phyloP scores from a whole-genome alignment of 2,888 invertebrate genomes.

The Deilephila elpenor region DNA sequence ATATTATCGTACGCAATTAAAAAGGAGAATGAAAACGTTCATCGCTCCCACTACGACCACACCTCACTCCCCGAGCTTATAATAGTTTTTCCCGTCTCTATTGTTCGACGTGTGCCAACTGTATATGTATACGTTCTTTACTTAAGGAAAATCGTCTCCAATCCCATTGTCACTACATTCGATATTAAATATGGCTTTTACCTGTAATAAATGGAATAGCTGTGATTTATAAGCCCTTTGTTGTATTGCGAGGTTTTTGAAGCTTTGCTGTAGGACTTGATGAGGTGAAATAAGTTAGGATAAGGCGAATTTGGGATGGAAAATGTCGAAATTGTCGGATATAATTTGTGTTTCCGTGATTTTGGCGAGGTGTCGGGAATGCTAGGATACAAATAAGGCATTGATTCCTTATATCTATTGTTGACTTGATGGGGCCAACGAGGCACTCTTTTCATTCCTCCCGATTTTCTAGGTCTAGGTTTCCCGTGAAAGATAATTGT shows the following conservation, averaged over 20 bases:
- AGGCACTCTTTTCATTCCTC: too few species aligned
- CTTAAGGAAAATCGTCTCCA: conserved; percentile 37
- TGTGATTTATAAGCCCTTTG: conserved; percentile 8
- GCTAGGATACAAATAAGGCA: too few species aligned
- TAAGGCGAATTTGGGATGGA: too few species aligned
- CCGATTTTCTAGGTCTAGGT: too few species aligned
- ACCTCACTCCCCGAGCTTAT: conserved; percentile 55
- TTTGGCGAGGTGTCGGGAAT: too few species aligned
- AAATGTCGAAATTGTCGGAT: too few species aligned
- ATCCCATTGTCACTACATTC: conserved; percentile 19
- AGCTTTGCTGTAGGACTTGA: too few species aligned
- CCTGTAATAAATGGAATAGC: neutral
- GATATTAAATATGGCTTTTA: conserved; percentile 25
- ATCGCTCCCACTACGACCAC: conserved; percentile 35
- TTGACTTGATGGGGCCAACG: too few species aligned
- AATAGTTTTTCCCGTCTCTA: conserved; percentile 68
- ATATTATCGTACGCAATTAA: neutral
- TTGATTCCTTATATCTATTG: too few species aligned
- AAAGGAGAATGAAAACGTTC: neutral
- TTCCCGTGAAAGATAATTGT: too few species aligned
- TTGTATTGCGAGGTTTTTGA: neutral
- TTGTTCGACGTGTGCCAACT: conserved; percentile 55
- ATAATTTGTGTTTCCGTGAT: too few species aligned
- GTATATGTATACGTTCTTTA: conserved; percentile 38
- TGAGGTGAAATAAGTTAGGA: too few species aligned